phyloP scores from a whole-genome alignment of 2,888 invertebrate species.

The Pollenia griseotomentosa region DNA sequence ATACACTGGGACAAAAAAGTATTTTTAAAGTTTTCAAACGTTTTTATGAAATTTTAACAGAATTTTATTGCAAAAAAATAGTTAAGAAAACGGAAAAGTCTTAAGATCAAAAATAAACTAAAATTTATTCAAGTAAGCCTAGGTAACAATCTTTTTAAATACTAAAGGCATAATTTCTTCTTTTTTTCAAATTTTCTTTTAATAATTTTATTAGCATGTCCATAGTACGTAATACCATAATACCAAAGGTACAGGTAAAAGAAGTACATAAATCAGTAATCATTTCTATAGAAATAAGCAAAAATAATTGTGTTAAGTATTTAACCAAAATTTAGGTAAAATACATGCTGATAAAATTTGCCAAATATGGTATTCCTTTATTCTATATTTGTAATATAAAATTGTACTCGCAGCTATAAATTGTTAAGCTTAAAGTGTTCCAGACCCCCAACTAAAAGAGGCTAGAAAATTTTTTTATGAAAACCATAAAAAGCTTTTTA shows the following conservation, averaged over 20 bases:
- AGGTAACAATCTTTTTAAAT: no score
- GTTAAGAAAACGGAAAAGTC: no score
- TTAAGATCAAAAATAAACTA: no score
- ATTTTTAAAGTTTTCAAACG: no score
- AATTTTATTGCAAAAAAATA: no score
- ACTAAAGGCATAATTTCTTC: no score
- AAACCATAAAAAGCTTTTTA: constrained; percentile 50
- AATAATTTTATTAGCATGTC: neutral
- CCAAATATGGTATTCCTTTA: constrained; percentile 22
- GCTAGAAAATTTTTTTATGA: neutral
- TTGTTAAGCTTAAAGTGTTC: neutral
- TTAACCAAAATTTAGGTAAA: neutral
- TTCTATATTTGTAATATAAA: neutral
- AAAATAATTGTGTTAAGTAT: constrained; percentile 6
- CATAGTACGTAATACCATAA: neutral
- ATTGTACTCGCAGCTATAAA: neutral
- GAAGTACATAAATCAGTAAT: constrained; percentile 13
- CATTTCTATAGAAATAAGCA: neutral
- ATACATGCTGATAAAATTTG: neutral
- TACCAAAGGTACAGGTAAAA: constrained; percentile 1
- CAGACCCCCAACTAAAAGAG: constrained; percentile 14
- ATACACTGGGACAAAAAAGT: neutral
- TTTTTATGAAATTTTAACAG: no score
- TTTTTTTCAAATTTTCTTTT: neutral
- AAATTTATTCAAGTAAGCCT: no score